Conservation (phyloP, 2,113 vertebrate genomes). For the Erpornis zantholeuca region DNA sequence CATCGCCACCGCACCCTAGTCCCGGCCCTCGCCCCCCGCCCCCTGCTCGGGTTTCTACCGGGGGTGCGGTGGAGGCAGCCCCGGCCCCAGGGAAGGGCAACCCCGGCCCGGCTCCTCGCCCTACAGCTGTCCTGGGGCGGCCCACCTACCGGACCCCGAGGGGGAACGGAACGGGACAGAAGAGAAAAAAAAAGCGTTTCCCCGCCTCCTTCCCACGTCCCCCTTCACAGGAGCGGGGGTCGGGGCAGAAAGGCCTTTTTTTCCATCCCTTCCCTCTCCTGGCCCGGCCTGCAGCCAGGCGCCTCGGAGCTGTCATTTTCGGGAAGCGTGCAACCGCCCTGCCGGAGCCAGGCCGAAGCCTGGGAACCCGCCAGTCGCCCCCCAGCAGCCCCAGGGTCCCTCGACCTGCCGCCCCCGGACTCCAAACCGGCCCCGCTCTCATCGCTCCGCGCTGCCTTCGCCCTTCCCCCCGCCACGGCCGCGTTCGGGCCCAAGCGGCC, state of each 20-base stretch:
- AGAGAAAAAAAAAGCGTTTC: too few relatives aligned
- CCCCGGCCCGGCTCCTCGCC: neutral
- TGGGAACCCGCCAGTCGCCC: too few relatives aligned
- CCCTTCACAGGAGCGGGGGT: fast-evolving
- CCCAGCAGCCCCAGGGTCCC: neutral
- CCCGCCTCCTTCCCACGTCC: neutral
- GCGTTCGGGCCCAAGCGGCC: neutral
- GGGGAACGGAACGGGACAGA: too few relatives aligned
- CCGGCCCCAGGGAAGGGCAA: too few relatives aligned
- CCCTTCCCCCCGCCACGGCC: neutral
- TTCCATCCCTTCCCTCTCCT: too few relatives aligned
- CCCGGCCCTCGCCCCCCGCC: neutral
- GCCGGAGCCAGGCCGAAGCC: neutral
- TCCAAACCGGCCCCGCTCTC: neutral
- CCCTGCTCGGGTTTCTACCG: neutral
- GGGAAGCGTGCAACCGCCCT: too few relatives aligned
- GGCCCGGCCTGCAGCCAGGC: neutral
- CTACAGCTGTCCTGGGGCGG: neutral
- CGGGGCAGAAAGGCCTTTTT: neutral
- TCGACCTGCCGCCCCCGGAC: neutral
- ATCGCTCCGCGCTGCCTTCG: neutral
- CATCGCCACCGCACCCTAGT: neutral
- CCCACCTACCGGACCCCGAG: neutral
- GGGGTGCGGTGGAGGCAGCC: neutral
- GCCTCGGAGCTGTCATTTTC: neutral